phyloP scores from a whole-genome alignment of 2,113 vertebrate genomes.

The Chaenogobius annularis region DNA sequence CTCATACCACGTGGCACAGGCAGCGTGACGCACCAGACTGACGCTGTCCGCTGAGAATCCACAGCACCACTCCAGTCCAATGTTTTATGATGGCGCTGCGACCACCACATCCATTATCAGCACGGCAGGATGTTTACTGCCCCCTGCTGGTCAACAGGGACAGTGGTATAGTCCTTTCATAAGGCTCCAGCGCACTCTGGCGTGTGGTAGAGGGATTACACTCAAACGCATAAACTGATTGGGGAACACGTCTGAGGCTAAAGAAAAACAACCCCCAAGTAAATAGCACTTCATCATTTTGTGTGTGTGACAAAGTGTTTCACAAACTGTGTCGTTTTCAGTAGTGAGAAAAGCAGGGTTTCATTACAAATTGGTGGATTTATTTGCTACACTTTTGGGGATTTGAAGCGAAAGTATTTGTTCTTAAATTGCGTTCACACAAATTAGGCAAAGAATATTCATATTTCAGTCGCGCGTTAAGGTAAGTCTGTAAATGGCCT shows the following conservation, averaged over 20 bases:
- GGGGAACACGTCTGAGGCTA: no score
- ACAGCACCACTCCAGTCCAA: conserved; percentile 40
- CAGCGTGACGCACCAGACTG: conserved; percentile 68
- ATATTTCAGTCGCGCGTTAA: no score
- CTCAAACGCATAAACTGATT: background rate
- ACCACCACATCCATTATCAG: no score
- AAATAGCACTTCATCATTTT: background rate
- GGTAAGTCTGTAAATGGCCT: background rate
- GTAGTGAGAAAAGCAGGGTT: background rate
- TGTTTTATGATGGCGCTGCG: no score
- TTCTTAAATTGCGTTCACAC: background rate
- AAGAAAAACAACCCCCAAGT: no score
- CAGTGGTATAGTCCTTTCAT: background rate
- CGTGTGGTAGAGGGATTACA: conserved; percentile 11
- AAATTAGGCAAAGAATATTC: no score
- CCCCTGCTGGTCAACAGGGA: conserved; percentile 31
- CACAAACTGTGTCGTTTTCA: background rate
- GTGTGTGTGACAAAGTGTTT: background rate
- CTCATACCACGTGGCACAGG: conserved; percentile 45
- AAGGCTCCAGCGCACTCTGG: conserved; percentile 43
- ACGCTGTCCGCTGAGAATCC: conserved; percentile 55
- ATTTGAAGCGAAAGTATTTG: background rate
- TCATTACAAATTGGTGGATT: background rate
- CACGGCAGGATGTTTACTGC: conserved; percentile 28
- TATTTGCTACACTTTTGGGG: background rate